phyloP scores from a whole-genome alignment of 1,140 invertebrate genomes.

The Olivierus martensii region DNA sequence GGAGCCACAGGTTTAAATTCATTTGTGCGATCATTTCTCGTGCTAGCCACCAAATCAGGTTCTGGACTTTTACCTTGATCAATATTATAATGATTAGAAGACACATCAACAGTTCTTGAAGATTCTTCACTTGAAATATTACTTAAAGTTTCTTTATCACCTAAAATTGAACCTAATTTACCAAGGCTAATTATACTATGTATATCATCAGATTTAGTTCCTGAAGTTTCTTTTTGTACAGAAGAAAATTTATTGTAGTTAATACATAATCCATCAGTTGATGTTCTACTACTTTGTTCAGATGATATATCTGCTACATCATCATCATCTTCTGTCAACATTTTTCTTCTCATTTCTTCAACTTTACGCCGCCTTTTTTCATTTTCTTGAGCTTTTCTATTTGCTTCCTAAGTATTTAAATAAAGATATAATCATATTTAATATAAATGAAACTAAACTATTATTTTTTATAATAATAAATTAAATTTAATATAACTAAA shows the following conservation, averaged over 20 bases:
- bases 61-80: constrained; percentile 33
- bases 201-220: constrained; percentile 48
- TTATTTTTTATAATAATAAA: too few species aligned
- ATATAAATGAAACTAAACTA: too few species aligned
- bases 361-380: constrained; percentile 49
- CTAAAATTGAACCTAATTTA: constrained; percentile 56
- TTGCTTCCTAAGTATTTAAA: constrained; percentile 21
- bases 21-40: constrained; percentile 43
- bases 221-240: too few species aligned
- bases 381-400: constrained; percentile 24
- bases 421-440: too few species aligned
- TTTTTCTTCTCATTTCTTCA: constrained; percentile 62
- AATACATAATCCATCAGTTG: constrained; percentile 47
- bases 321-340: constrained; percentile 63
- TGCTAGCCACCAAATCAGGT: constrained; percentile 86
- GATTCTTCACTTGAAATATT: not conserved
- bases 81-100: constrained; percentile 9
- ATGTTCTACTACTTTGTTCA: constrained; percentile 62
- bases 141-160: constrained; percentile 33
- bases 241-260: constrained; percentile 16
- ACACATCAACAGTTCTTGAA: constrained; percentile 3
- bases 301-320: constrained; percentile 44
- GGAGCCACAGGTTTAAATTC: constrained; percentile 51
- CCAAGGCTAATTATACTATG: constrained; percentile 74
- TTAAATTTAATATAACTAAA: too few species aligned